Evolutionary conservation across 2,797 vertebrate genomes (phyloP).

Genomic region (Gallirallus australis): DNA sequence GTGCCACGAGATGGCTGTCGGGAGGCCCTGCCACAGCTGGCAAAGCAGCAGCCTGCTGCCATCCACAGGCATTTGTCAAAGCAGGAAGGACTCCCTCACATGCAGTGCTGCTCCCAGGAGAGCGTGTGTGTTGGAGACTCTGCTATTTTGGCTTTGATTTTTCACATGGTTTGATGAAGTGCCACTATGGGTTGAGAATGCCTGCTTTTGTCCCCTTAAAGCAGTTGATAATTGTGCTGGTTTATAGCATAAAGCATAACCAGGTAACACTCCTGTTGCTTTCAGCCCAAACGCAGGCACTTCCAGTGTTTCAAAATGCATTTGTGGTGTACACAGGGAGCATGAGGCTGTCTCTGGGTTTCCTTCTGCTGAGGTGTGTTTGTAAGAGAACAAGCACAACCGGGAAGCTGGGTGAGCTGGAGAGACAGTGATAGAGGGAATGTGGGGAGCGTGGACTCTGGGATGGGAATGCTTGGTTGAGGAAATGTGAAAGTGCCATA

Average conservation of each 20-base stretch:
- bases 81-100: background rate
- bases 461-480: background rate
- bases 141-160: background rate
- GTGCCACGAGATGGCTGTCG: background rate
- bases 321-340: fast-evolving
- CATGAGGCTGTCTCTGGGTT: background rate
- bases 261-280: background rate
- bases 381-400: background rate
- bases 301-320: fast-evolving
- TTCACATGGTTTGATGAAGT: background rate
- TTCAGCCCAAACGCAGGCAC: background rate
- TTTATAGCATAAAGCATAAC: background rate
- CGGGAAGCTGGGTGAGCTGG: background rate
- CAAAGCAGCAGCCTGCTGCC: background rate
- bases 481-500: background rate
- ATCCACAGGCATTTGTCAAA: background rate
- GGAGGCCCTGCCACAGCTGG: background rate
- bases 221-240: background rate
- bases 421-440: background rate
- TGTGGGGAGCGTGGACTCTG: fast-evolving
- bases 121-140: background rate
- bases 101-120: fast-evolving
- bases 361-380: background rate
- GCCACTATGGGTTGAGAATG: background rate
- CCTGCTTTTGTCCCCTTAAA: background rate